Conservation (phyloP, 2,113 vertebrate species). For the Sardina pilchardus region DNA sequence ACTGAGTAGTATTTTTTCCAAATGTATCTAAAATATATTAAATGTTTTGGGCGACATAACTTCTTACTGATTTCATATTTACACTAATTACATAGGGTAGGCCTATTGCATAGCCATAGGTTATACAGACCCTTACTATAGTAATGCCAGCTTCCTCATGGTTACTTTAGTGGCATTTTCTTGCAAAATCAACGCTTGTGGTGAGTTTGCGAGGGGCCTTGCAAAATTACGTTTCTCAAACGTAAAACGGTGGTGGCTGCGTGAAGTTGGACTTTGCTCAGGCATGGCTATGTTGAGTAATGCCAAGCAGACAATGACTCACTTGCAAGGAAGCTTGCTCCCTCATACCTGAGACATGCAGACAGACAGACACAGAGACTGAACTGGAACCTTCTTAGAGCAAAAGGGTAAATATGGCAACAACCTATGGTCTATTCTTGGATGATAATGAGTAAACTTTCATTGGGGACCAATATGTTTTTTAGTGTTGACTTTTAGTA, state of each 20-base stretch:
- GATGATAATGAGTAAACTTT: too few relatives aligned
- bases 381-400: too few relatives aligned
- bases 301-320: not conserved
- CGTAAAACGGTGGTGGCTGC: not conserved
- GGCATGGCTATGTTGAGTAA: not conserved
- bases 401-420: too few relatives aligned
- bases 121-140: not conserved
- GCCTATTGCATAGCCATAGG: not conserved
- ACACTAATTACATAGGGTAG: not conserved
- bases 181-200: not conserved
- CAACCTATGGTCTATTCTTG: too few relatives aligned
- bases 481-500: too few relatives aligned
- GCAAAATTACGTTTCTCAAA: not conserved
- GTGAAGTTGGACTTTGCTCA: constrained; percentile 2
- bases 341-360: not conserved
- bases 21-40: not conserved
- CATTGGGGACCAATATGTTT: too few relatives aligned
- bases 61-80: too few relatives aligned
- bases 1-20: not conserved
- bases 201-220: not conserved
- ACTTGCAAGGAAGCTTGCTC: not conserved
- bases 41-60: too few relatives aligned
- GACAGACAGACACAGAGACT: not conserved
- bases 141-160: not conserved
- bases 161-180: not conserved